Evolutionary conservation across 2,113 vertebrate species (phyloP), one percentile per base, ranked within the genome.

Genomic region (Girardinichthys multiradiatus): DNA sequence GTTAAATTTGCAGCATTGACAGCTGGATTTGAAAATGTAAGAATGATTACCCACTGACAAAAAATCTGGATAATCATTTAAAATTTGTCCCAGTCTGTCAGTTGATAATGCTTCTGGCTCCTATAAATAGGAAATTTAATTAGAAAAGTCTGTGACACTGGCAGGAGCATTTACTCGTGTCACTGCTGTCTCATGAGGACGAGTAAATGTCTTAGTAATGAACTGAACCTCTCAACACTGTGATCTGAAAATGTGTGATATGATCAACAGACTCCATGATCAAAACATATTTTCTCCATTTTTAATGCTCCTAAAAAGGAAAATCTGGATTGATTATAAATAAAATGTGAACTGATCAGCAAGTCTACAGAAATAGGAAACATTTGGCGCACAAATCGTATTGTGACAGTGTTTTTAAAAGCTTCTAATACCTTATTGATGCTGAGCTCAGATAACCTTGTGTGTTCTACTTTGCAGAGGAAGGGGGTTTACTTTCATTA

Each of bases 401-500:
- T 54, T 54, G 48, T 54, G 48, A n/a, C 8, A 24, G 7, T n/a
- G 17, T n/a, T 54, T 54, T 54, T 54, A 9, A 54, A 54, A 54
- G 24, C 48, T n/a, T n/a, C 2, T 54, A 24, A n/a, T n/a, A 24
- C 24, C 48, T 24, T 54, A 24, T n/a, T 54, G 48, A 54, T 54
- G 24, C 48, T n/a, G 48, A 54, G 48, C 7, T 54, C 24, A n/a
- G 48, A n/a, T 54, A 54, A 54, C 48, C 48, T 54, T 54, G 48
- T 24, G 21, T 54, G 48, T 54, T 54, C 7, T 11, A n/a, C 7
- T 24, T 54, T n/a, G 24, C 3, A 54, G 70, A 68, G 57, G 64
- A 74, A 51, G 54, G 33, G 33, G 65, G 42, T 67, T 51, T 30
- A 70, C 69, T 83, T 83, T 82, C 73, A 86, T 91, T 91, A 83